These are phyloP conservation scores for Cherax destructor DNA, from an alignment of 1,140 invertebrate species.

Conservation along the genomic window DNA sequence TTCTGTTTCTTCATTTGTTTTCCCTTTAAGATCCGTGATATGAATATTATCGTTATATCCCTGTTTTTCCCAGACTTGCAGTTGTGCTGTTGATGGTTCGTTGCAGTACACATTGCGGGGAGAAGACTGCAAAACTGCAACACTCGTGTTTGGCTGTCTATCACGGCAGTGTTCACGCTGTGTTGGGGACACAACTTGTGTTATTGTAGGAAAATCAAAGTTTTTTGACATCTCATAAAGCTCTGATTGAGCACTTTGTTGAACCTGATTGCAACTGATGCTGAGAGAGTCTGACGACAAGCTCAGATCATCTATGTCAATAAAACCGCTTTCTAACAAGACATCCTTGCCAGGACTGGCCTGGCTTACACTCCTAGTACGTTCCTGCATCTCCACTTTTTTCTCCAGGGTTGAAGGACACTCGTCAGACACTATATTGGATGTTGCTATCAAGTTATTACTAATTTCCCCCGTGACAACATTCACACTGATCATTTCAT, in stretches of 20 bases:
- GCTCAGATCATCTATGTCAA: constrained; percentile 16
- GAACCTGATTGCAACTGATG: background rate
- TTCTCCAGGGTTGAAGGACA: background rate
- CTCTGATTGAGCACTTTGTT: background rate
- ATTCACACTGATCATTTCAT: constrained; percentile 14
- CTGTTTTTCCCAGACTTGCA: background rate
- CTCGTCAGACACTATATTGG: background rate
- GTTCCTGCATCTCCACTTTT: background rate
- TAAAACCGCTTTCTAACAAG: constrained; percentile 38
- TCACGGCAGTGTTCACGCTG: background rate
- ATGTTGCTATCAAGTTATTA: constrained; percentile 8
- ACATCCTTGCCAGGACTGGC: constrained; percentile 30
- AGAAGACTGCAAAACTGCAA: background rate
- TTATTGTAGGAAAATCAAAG: background rate
- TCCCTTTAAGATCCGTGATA: no score
- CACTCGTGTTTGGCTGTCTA: background rate
- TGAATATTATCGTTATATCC: background rate
- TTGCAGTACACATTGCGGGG: no score
- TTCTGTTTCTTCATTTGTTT: no score
- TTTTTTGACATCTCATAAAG: background rate
- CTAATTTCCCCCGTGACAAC: constrained; percentile 4
- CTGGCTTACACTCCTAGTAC: background rate
- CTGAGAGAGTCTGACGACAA: background rate
- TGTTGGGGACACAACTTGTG: background rate
- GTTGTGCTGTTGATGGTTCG: no score